Percentiles rank a stretch among this genome's conserved stretches.
These are phyloP conservation scores for Phymorhynchus buccinoides DNA, from an alignment of 1,140 invertebrate genomes.

Conservation along the genomic window DNA sequence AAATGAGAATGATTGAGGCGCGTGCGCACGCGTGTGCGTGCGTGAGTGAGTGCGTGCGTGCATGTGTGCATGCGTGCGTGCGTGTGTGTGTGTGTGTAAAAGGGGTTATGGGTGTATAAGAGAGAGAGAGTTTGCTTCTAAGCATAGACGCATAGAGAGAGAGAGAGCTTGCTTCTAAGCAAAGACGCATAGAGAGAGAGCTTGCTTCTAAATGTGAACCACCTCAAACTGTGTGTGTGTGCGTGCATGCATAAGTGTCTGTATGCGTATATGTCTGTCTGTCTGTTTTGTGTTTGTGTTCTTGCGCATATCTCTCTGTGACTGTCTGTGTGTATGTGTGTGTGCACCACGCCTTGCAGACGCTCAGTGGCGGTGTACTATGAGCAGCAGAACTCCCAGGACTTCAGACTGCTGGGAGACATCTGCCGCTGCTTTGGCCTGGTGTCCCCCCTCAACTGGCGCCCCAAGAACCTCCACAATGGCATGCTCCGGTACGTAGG, in stretches of 20 bases:
- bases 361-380: constrained; percentile 56
- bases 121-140: too few species aligned
- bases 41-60: too few species aligned
- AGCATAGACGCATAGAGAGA: too few species aligned
- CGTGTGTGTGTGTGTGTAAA: background rate
- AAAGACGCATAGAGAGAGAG: too few species aligned
- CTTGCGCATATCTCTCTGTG: constrained; percentile 7
- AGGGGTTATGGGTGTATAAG: too few species aligned
- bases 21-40: background rate
- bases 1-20: too few species aligned
- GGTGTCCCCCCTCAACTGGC: constrained; percentile 47
- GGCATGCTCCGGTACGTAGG: constrained; percentile 58
- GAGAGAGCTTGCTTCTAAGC: too few species aligned
- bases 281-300: background rate
- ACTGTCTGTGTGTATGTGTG: background rate
- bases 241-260: background rate
- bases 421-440: constrained; percentile 63
- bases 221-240: background rate
- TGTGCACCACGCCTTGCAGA: constrained; percentile 37
- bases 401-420: constrained; percentile 41
- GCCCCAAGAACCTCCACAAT: constrained; percentile 60
- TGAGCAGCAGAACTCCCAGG: constrained; percentile 51
- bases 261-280: background rate
- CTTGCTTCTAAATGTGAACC: too few species aligned
- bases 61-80: background rate